Evolutionary conservation across 2,888 invertebrate species (phyloP), one percentile per base, ranked within the genome.

Genomic region (Cordilura impudica): DNA sequence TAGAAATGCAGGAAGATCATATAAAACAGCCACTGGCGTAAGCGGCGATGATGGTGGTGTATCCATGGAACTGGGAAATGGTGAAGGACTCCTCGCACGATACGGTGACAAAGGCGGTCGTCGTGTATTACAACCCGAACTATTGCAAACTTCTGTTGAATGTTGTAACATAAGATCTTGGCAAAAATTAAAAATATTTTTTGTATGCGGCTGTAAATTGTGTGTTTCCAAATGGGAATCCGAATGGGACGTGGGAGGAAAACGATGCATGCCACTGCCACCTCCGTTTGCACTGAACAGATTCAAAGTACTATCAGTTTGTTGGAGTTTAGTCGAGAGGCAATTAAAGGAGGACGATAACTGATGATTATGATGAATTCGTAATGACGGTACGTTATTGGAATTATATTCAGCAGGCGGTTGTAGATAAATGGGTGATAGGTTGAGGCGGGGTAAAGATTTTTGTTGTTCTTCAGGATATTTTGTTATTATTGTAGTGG

Each of bases 1-100:
- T n/a, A 93, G 92, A 84, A 92, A 92, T 81, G 92, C 92, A 1
- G 92, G 91, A 53, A 93, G 87, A 74, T 92, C 91, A 72, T 90
- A 90, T 43, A 94, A 90, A 1, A 93, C 91, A 2, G 92, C 90
- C 0, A 92, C 90, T 3, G 91, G 90, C 14, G 89, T 88, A 5
- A 88, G 74, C 0, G 89, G 89, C 10, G 89, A 89, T 4, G 88
- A 87, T 10, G 88, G 88, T 14, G 88, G 89, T 23, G 88, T 88
- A 70, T 89, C 89, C 83, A 88, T 84, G 3, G 86, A 86, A 76
- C 86, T 83, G 31, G 87, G 85, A 60, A 88, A 88, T 1, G 87
- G 87, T 43, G 86, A 88, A 3, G 87, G 88, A 67, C 87, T 88
- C 21, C 88, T 83, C 2, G 85, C 86, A 5, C 88, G 86, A 81